phyloP scores from a whole-genome alignment of 2,888 invertebrate species.

The Venustoraphidia nigricollis region DNA sequence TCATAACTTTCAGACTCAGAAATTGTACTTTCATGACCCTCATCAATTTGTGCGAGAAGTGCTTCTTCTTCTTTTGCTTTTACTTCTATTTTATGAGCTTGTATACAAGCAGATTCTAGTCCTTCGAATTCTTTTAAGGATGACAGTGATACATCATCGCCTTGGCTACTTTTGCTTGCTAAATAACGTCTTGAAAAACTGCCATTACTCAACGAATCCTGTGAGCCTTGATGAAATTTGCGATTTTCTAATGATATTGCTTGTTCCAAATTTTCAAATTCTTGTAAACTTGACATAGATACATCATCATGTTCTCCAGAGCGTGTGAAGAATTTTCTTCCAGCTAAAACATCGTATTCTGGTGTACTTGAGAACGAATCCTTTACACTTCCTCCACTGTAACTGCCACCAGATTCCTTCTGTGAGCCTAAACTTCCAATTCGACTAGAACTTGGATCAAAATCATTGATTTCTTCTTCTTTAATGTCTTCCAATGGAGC shows the following conservation, averaged over 20 bases:
- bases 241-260: slow-evolving; percentile 69
- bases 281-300: slow-evolving; percentile 83
- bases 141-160: slow-evolving; percentile 73
- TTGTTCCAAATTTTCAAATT: slow-evolving; percentile 83
- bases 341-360: slow-evolving; percentile 73
- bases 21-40: slow-evolving; percentile 32
- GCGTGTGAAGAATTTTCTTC: slow-evolving; percentile 67
- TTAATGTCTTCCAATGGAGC: slow-evolving; percentile 82
- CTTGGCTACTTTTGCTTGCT: slow-evolving; percentile 55
- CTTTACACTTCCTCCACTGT: slow-evolving; percentile 58
- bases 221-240: slow-evolving; percentile 59
- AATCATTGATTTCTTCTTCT: slow-evolving; percentile 80
- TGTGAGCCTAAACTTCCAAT: slow-evolving; percentile 66
- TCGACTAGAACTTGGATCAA: slow-evolving; percentile 55
- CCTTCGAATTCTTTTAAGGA: slow-evolving; percentile 89
- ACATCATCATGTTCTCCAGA: slow-evolving; percentile 82
- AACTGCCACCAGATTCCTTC: slow-evolving; percentile 63
- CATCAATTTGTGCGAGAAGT: slow-evolving; percentile 39
- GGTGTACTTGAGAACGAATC: slow-evolving; percentile 86
- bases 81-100: slow-evolving; percentile 68
- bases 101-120: slow-evolving; percentile 73
- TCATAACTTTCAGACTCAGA: slow-evolving; percentile 42
- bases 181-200: slow-evolving; percentile 60
- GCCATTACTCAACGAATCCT: slow-evolving; percentile 71
- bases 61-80: slow-evolving; percentile 77